Base-by-base conservation (phyloP, 2,888 invertebrate species). In the Drosophila rubida region DNA sequence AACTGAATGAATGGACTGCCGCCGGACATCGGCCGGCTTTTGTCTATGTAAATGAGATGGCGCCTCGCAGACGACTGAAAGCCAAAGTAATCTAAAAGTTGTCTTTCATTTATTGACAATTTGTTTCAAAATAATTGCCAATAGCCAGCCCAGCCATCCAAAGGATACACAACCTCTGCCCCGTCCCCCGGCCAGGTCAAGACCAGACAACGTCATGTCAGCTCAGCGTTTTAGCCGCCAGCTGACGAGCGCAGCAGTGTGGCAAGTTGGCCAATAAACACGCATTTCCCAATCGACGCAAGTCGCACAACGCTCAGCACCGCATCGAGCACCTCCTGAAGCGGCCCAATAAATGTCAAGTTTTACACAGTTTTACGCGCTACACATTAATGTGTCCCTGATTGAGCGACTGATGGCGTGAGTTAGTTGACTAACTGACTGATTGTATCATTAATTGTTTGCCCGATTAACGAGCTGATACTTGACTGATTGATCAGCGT, bases 1-100 rank as follows among this genome's bases (percentile, higher is more conserved):
- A 30, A 30, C 30, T 30, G 30, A 25, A 11, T 19, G 19, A 37
- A 37, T 13, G 58, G n/a, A 14, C 13, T 14, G 16, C 25, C 30
- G 55, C 27, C 57, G 39, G 48, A 41, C 73, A 45, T 37, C 14
- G 65, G 60, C 55, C 14, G 65, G 60, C 58, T 57, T 58, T 74
- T 74, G 78, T 80, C 69, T 76, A 76, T 81, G 81, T 75, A 76
- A 76, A 76, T 76, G 58, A 57, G 64, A 53, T 75, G 81, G 61
- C 69, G 78, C 58, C 78, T 59, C 9, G 35, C 51, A 60, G 73
- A 39, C 70, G 78, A 51, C 49, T 23, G 32, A 77, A 55, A 45
- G 60, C 49, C 19, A 75, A 81, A 75, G 82, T 66, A 79, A 81
- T 75, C 72, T 70, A 75, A 78, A 82, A 78, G 80, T 79, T 79